Evolutionary conservation across 2,113 vertebrate species (phyloP).

Genomic region (Pyrgilauda ruficollis): DNA sequence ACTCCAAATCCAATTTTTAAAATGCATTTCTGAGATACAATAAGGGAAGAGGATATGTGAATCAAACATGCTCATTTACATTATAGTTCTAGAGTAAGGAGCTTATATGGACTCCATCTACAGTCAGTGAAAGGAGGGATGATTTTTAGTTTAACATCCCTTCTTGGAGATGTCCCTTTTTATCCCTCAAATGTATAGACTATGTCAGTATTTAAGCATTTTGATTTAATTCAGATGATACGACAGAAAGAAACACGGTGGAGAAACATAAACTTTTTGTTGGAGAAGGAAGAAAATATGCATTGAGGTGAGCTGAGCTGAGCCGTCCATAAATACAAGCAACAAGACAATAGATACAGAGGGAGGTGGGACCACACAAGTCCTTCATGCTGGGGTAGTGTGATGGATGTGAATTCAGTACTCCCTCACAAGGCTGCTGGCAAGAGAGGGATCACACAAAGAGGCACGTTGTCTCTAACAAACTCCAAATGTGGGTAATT

Average conservation of each 20-base stretch:
- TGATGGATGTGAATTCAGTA: background rate
- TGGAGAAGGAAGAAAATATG: background rate
- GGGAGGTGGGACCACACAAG: background rate
- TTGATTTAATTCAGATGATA: background rate
- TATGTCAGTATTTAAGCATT: background rate
- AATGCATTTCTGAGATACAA: background rate
- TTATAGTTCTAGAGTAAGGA: background rate
- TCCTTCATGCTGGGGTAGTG: background rate
- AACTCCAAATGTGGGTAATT: background rate
- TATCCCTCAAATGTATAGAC: background rate
- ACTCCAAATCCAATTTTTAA: background rate
- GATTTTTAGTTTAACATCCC: background rate
- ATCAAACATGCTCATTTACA: background rate
- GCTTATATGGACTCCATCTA: background rate
- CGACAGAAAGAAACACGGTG: background rate
- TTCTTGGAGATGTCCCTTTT: background rate
- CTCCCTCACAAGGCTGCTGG: background rate
- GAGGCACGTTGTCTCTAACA: background rate
- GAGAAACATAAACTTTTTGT: background rate
- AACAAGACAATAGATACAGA: background rate
- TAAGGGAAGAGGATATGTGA: background rate
- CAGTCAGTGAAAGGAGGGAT: background rate
- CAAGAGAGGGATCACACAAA: background rate
- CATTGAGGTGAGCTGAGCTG: background rate
- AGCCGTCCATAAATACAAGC: background rate